A percentile compares a stretch with the other conserved stretches of the same genome.
phyloP scores from a whole-genome alignment of 2,113 vertebrate genomes.

The Sturnira hondurensis region DNA sequence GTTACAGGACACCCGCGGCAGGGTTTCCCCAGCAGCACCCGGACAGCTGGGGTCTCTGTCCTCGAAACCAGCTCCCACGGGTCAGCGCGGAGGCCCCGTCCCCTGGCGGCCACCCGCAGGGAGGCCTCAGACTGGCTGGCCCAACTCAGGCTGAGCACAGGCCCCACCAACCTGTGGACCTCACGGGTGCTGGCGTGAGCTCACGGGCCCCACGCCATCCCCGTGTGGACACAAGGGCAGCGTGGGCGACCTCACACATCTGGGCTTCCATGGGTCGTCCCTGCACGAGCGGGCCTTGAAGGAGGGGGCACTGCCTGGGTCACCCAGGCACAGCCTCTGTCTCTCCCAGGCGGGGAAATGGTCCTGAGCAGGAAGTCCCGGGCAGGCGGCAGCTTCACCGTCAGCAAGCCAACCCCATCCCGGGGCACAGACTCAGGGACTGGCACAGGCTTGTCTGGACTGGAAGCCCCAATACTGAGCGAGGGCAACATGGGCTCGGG shows the following conservation, averaged over 20 bases:
- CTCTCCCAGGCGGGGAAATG: not conserved
- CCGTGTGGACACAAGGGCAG: not conserved
- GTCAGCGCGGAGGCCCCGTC: not conserved
- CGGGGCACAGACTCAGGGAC: not conserved
- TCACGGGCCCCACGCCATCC: not conserved
- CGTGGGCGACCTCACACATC: not conserved
- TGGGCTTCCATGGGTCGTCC: fast-evolving
- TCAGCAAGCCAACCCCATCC: not conserved
- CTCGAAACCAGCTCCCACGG: not conserved
- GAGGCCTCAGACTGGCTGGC: not conserved
- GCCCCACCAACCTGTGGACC: not conserved
- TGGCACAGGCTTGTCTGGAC: not conserved
- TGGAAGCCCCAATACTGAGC: not conserved
- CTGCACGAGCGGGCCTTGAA: not conserved
- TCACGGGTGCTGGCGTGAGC: fast-evolving
- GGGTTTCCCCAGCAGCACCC: not conserved
- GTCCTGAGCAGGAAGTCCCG: not conserved
- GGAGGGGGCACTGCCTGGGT: not conserved
- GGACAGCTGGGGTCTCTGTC: not conserved
- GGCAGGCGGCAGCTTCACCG: not conserved
- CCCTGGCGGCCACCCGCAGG: not conserved
- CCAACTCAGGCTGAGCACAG: not conserved
- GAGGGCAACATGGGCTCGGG: not conserved
- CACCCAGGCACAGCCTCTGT: too few species aligned
- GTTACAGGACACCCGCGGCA: not conserved